Evolutionary conservation across 2,888 invertebrate species (phyloP).

Genomic region (Diaperis boleti): DNA sequence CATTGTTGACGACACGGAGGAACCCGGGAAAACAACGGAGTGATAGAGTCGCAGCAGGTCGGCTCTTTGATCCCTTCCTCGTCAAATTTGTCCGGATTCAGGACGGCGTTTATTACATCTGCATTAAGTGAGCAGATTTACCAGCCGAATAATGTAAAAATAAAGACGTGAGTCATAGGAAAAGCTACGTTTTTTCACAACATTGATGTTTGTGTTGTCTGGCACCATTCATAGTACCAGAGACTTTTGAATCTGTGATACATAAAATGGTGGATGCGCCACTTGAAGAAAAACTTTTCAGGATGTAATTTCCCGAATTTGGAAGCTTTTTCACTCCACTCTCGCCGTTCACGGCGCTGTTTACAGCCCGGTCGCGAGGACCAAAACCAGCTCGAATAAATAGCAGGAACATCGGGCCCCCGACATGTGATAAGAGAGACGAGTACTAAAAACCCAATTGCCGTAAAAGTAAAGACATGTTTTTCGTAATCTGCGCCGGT

Average conservation of each 20-base stretch:
- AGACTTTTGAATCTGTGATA: too few relatives aligned
- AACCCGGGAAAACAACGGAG: constrained; percentile 44
- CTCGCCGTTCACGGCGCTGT: constrained; percentile 36
- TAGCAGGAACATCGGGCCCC: constrained; percentile 19
- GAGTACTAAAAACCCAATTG: constrained; percentile 36
- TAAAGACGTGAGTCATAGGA: too few relatives aligned
- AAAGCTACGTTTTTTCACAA: too few relatives aligned
- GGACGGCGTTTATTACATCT: constrained; percentile 40
- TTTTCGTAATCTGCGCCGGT: constrained; percentile 32
- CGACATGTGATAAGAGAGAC: constrained; percentile 22
- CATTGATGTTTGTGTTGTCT: too few relatives aligned
- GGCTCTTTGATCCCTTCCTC: constrained; percentile 52
- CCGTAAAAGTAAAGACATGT: constrained; percentile 36
- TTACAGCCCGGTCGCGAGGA: constrained; percentile 29
- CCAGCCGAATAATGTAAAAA: too few relatives aligned
- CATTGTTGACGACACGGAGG: constrained; percentile 48
- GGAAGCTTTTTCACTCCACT: constrained; percentile 28
- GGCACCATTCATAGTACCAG: too few relatives aligned
- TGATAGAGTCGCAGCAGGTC: constrained; percentile 44
- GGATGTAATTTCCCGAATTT: too few relatives aligned
- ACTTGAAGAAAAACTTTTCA: too few relatives aligned
- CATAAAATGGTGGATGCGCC: too few relatives aligned
- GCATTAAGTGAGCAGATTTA: constrained; percentile 26
- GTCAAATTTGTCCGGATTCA: constrained; percentile 51
- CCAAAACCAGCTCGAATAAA: constrained; percentile 35